Percentiles rank a stretch among this genome's conserved stretches.
These are phyloP conservation scores for Antrozous pallidus DNA, from an alignment of 2,797 vertebrate species.

Conservation along the genomic window DNA sequence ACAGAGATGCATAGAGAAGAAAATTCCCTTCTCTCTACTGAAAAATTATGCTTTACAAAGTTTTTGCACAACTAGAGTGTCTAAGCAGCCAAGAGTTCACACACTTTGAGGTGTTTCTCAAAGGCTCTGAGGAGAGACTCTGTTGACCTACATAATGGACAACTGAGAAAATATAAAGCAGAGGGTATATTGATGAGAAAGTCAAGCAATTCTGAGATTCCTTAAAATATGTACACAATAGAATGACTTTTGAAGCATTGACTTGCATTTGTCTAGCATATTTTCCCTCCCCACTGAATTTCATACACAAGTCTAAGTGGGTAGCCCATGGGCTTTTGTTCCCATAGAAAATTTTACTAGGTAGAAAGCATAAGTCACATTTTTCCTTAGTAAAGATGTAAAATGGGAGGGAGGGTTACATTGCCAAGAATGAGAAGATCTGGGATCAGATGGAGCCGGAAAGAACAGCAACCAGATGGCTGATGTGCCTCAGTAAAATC, in stretches of 20 bases:
- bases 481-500: slow-evolving; percentile 19
- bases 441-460: neutral
- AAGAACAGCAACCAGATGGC: neutral
- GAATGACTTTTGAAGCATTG: slow-evolving; percentile 26
- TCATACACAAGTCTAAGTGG: slow-evolving; percentile 26
- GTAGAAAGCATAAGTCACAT: slow-evolving; percentile 15
- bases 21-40: neutral
- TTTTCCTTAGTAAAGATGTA: slow-evolving; percentile 45
- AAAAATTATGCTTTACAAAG: slow-evolving; percentile 17
- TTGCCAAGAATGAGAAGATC: neutral
- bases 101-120: neutral
- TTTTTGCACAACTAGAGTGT: slow-evolving; percentile 9
- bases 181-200: neutral
- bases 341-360: slow-evolving; percentile 18
- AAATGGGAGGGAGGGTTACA: neutral
- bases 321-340: neutral
- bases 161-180: slow-evolving; percentile 5
- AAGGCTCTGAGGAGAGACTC: neutral
- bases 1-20: neutral
- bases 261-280: slow-evolving; percentile 26
- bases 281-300: slow-evolving; percentile 33
- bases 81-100: slow-evolving; percentile 26
- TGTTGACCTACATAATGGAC: neutral
- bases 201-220: neutral
- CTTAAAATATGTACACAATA: slow-evolving; percentile 9